Conservation (phyloP, 2,113 vertebrate species). For the Eudyptes chrysolophus region DNA sequence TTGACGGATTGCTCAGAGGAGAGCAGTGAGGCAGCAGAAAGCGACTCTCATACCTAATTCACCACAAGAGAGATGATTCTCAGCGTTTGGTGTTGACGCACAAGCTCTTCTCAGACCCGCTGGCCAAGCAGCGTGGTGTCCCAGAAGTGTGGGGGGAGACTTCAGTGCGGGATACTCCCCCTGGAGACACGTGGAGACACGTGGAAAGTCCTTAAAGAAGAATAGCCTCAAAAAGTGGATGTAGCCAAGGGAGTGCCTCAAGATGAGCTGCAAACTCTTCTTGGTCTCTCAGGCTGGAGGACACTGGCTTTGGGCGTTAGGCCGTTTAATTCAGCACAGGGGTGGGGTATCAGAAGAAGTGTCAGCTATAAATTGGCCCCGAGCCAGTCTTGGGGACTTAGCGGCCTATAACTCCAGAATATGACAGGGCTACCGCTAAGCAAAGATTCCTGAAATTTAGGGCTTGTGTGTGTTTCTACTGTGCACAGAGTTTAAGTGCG, state of each 20-base stretch:
- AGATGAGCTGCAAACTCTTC: slow-evolving; percentile 44
- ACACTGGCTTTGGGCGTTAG: background rate
- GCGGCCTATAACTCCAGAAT: background rate
- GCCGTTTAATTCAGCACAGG: background rate
- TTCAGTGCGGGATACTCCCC: background rate
- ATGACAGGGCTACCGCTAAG: background rate
- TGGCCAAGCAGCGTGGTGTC: background rate
- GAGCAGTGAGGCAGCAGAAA: slow-evolving; percentile 23
- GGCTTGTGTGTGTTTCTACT: background rate
- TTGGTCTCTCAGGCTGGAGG: background rate
- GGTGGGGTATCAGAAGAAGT: background rate
- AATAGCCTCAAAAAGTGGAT: background rate
- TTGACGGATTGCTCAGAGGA: background rate
- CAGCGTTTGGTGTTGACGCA: background rate
- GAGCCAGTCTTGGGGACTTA: background rate
- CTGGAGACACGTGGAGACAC: background rate
- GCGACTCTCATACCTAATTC: background rate
- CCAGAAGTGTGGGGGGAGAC: background rate
- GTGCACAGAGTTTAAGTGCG: no score
- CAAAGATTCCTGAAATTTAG: background rate
- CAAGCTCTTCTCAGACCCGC: background rate
- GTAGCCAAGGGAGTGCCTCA: slow-evolving; percentile 31
- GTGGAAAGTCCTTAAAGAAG: background rate
- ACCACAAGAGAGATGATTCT: background rate
- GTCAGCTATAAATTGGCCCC: background rate